phyloP scores from a whole-genome alignment of 2,797 vertebrate genomes.

The Sebastes cheni region DNA sequence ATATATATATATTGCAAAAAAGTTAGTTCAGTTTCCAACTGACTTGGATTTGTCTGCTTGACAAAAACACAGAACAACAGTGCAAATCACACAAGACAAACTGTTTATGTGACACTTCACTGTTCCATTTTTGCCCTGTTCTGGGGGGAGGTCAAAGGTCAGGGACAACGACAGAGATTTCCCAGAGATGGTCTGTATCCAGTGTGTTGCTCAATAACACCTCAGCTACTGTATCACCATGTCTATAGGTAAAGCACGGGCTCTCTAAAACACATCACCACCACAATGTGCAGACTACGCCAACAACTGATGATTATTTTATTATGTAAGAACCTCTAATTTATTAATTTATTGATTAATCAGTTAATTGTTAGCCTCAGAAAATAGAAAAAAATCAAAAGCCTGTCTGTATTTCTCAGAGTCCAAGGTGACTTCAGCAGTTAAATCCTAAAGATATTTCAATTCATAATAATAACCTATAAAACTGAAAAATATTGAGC shows the following conservation, averaged over 20 bases:
- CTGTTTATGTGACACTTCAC: not conserved
- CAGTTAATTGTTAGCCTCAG: not conserved
- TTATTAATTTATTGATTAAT: no score
- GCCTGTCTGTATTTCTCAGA: not conserved
- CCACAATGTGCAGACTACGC: not conserved
- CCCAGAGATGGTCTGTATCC: not conserved
- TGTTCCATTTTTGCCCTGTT: not conserved
- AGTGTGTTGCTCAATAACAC: not conserved
- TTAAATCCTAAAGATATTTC: no score
- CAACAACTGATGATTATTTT: not conserved
- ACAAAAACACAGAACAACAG: not conserved
- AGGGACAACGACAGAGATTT: not conserved
- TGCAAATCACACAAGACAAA: no score
- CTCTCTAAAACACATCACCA: not conserved
- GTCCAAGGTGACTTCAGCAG: not conserved
- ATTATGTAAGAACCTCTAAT: not conserved
- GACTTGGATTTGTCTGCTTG: not conserved
- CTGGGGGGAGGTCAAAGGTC: not conserved
- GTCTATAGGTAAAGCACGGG: no score
- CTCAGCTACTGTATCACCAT: not conserved
- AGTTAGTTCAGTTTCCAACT: no score
- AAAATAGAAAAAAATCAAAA: not conserved
- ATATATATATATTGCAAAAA: no score
- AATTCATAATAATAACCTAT: no score
- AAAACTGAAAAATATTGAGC: not conserved